Evolutionary conservation across 2,797 vertebrate genomes (phyloP).

Genomic region (Jordanella pulchra): DNA sequence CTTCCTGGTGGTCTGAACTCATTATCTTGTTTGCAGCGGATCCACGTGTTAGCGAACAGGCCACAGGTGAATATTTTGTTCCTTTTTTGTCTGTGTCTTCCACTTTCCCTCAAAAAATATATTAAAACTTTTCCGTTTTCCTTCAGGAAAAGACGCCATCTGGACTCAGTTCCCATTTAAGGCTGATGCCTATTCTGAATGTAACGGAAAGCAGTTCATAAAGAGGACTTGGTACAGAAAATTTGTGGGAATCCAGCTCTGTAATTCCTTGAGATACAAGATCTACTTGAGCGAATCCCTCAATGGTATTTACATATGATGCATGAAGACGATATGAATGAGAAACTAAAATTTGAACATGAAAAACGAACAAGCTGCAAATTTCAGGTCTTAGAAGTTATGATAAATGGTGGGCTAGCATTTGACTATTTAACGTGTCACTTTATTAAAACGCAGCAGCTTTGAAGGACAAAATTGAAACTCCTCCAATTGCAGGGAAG

Average conservation of each 20-base stretch:
- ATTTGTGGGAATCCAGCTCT: constrained; percentile 97
- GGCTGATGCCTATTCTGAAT: constrained; percentile 91
- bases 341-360: not conserved
- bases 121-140: constrained; percentile 7
- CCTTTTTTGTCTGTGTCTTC: not conserved
- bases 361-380: not conserved
- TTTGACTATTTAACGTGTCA: not conserved
- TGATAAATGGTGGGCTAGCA: not conserved
- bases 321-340: not conserved
- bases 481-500: constrained; percentile 80
- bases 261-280: constrained; percentile 98
- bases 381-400: not conserved
- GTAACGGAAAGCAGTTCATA: constrained; percentile 90
- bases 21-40: constrained; percentile 84
- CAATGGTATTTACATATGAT: constrained; percentile 78
- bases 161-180: constrained; percentile 96
- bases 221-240: constrained; percentile 99
- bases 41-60: constrained; percentile 91
- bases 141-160: constrained; percentile 92
- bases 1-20: constrained; percentile 1
- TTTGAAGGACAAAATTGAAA: not conserved
- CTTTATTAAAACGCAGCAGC: not conserved
- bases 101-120: not conserved
- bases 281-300: constrained; percentile 98
- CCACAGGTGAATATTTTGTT: constrained; percentile 84